A percentile compares a stretch with the other conserved stretches of the same genome.
These are phyloP conservation scores for Macroglossus sobrinus DNA, from an alignment of 2,113 vertebrate genomes.

Conservation along the genomic window DNA sequence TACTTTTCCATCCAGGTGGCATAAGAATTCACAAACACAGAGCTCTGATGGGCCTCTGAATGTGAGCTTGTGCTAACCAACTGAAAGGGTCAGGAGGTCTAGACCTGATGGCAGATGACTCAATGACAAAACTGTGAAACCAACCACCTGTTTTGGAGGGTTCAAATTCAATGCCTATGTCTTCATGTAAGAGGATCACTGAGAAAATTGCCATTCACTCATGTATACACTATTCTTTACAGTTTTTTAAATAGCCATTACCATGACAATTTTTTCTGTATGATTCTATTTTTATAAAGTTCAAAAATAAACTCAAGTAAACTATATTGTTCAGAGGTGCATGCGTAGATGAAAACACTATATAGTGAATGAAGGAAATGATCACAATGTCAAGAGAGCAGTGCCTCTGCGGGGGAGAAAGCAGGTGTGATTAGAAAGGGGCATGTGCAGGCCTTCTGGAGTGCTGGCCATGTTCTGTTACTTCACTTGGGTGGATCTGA, in stretches of 20 bases:
- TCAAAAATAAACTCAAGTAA: neutral
- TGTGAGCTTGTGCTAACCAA: neutral
- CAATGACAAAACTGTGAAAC: conserved; percentile 13
- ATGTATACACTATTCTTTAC: neutral
- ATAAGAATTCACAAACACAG: conserved; percentile 57
- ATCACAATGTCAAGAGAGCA: neutral
- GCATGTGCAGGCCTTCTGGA: neutral
- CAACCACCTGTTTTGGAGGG: neutral
- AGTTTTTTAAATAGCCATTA: neutral
- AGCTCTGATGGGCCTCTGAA: neutral
- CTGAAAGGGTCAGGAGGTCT: conserved; percentile 37
- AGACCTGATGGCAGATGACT: conserved; percentile 40
- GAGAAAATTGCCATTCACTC: neutral
- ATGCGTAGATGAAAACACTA: neutral
- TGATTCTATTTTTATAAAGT: neutral
- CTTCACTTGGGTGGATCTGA: neutral
- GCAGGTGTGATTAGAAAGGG: too few species aligned
- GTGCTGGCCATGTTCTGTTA: neutral
- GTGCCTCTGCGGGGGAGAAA: neutral
- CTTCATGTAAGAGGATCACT: neutral
- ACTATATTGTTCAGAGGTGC: neutral
- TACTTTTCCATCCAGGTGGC: conserved; percentile 80
- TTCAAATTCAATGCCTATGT: neutral
- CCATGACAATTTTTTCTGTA: neutral
- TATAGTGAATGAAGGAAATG: neutral